Percentiles rank a stretch among this genome's conserved stretches.
Conservation (phyloP, 1,140 invertebrate genomes). For the Pinna nobilis region DNA sequence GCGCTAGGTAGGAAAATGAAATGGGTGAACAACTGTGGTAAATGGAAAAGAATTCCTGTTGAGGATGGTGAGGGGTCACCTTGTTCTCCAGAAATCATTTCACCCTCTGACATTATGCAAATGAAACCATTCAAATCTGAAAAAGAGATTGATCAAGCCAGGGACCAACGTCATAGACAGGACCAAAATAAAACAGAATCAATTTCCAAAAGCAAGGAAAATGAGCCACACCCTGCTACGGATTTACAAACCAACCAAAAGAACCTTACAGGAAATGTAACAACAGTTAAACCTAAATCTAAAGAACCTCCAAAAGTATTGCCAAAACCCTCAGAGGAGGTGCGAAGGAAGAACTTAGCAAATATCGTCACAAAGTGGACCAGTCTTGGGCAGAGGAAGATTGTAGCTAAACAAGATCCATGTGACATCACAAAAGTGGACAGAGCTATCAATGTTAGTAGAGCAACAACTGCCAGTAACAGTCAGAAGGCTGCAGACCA, state of each 20-base stretch:
- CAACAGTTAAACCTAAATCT: slow-evolving; percentile 1
- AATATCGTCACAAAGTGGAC: background rate
- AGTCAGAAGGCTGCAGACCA: too few species aligned
- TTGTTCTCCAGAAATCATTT: too few species aligned
- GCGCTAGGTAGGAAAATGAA: slow-evolving; percentile 10
- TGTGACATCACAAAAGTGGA: background rate
- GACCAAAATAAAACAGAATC: background rate
- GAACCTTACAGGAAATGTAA: slow-evolving; percentile 6
- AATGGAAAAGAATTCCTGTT: slow-evolving; percentile 37
- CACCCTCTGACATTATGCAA: too few species aligned
- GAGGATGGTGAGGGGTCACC: slow-evolving; percentile 6
- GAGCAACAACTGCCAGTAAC: background rate
- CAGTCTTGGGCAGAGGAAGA: background rate
- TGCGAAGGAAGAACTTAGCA: background rate
- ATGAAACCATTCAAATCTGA: too few species aligned
- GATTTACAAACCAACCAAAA: too few species aligned
- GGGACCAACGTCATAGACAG: too few species aligned
- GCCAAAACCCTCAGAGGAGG: slow-evolving; percentile 15
- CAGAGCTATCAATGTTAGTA: background rate
- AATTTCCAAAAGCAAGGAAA: background rate
- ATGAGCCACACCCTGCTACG: background rate
- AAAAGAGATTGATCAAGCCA: too few species aligned
- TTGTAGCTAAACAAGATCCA: background rate
- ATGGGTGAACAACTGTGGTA: slow-evolving; percentile 33
- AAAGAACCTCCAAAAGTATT: slow-evolving; percentile 19